Conservation (phyloP, 2,113 vertebrate species). For the Silurus asotus region DNA sequence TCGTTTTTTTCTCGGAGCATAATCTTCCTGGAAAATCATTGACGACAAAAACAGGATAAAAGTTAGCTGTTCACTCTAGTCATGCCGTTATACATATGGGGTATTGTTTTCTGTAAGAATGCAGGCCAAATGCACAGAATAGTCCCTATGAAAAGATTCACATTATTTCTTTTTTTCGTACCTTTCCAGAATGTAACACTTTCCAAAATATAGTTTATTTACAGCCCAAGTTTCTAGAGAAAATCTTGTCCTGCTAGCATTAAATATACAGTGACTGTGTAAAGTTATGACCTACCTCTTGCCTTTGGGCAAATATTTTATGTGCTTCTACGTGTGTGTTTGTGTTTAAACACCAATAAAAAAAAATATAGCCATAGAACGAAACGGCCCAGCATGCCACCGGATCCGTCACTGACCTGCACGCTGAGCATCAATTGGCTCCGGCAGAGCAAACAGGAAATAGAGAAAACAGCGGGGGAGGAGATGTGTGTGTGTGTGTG, state of each 20-base stretch:
- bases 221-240: background rate
- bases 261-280: background rate
- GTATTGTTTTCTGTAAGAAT: background rate
- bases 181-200: background rate
- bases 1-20: conserved; percentile 8
- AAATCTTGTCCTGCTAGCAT: background rate
- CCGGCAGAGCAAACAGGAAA: conserved; percentile 51
- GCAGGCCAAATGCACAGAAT: background rate
- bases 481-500: conserved; percentile 1
- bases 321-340: conserved; percentile 16
- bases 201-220: background rate
- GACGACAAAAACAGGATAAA: conserved; percentile 2
- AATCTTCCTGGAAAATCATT: background rate
- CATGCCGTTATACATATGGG: background rate
- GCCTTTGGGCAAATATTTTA: background rate
- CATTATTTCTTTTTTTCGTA: background rate
- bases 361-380: conserved; percentile 1
- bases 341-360: conserved; percentile 25
- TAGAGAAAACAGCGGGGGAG: conserved; percentile 54
- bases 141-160: too few relatives aligned
- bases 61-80: background rate
- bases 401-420: conserved; percentile 43
- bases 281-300: background rate
- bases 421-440: conserved; percentile 59
- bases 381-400: conserved; percentile 18